Evolutionary conservation across 2,888 invertebrate species (phyloP).

Genomic region (Drosophila crucigera): DNA sequence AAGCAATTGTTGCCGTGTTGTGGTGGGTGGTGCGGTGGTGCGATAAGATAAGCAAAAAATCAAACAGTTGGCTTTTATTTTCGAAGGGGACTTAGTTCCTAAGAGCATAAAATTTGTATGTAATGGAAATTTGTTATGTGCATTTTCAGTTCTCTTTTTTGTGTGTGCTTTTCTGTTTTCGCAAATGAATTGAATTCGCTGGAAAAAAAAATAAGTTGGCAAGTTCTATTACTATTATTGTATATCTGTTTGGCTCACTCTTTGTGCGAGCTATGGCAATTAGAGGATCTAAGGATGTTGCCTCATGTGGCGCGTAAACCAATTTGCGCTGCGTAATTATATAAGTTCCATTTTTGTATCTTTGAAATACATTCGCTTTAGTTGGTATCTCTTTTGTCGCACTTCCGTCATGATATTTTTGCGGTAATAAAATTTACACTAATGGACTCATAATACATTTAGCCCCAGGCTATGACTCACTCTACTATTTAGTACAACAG

Average conservation of each 20-base stretch:
- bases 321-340: conserved; percentile 69
- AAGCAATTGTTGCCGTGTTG: conserved; percentile 35
- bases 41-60: conserved; percentile 69
- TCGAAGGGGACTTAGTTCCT: conserved; percentile 7
- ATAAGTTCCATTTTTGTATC: conserved; percentile 54
- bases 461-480: conserved; percentile 44
- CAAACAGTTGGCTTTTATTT: conserved; percentile 62
- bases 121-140: conserved; percentile 47
- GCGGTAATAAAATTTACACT: conserved; percentile 71
- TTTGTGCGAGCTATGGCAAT: conserved; percentile 39
- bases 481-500: background rate
- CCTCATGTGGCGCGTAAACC: conserved; percentile 63
- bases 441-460: conserved; percentile 69
- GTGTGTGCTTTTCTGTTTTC: background rate
- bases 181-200: conserved; percentile 53
- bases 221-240: background rate
- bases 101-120: conserved; percentile 52
- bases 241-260: background rate
- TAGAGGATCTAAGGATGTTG: conserved; percentile 52
- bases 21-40: background rate
- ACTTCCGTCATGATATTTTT: conserved; percentile 44
- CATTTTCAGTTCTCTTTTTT: conserved; percentile 27
- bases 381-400: conserved; percentile 19
- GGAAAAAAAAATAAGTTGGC: conserved; percentile 5
- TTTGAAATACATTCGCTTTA: conserved; percentile 36